Percentiles rank a stretch among this genome's conserved stretches.
These are phyloP conservation scores for Pangasius krempfi DNA, from an alignment of 2,797 vertebrate genomes.

Conservation along the genomic window DNA sequence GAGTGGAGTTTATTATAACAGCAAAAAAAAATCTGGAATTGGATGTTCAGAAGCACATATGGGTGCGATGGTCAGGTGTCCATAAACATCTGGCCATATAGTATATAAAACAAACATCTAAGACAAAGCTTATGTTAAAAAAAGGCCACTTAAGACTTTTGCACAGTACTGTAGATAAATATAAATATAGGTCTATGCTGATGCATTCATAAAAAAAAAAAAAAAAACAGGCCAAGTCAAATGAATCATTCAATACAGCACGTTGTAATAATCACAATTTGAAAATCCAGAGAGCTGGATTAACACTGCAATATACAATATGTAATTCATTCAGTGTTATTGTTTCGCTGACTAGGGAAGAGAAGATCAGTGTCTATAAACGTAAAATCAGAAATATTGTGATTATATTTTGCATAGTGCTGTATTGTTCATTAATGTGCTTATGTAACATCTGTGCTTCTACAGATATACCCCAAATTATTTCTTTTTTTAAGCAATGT, in stretches of 20 bases:
- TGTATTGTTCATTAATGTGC: neutral
- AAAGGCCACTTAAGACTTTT: neutral
- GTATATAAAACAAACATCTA: neutral
- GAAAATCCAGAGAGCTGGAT: neutral
- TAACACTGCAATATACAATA: neutral
- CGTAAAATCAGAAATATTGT: neutral
- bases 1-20: neutral
- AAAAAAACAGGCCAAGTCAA: neutral
- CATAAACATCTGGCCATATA: neutral
- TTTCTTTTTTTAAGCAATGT: neutral
- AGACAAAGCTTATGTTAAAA: neutral
- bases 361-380: neutral
- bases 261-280: conserved; percentile 7
- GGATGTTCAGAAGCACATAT: neutral
- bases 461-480: neutral
- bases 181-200: neutral
- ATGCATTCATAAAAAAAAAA: neutral
- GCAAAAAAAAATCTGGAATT: neutral
- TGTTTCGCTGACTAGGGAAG: neutral
- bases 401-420: neutral
- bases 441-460: neutral
- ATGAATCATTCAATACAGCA: neutral
- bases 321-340: neutral
- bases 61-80: neutral
- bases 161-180: neutral